Evolutionary conservation across 2,113 vertebrate genomes (phyloP), one percentile per base, ranked within the genome.

Genomic region (Aspiorhynchus laticeps): DNA sequence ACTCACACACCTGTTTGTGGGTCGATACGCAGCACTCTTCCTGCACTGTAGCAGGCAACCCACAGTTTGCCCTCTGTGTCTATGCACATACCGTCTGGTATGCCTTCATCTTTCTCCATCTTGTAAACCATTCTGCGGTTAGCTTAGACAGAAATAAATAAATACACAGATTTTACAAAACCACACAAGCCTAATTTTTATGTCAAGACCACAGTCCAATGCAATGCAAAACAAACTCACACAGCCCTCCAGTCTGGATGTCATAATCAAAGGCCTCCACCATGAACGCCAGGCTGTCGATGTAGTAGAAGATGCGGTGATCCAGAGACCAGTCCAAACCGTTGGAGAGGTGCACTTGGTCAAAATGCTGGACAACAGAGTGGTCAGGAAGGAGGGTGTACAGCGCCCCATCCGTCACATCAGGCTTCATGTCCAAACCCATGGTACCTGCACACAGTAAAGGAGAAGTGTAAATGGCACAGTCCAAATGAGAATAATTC

Each of bases 301-400:
- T 97, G 92, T 99, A 99, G 90, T 97, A 99, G 90, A 99, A 96
- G 7, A 91, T 96, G 85, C 80, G 96, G 88, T 96, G 95, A 90
- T 99, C 98, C 85, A 95, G 89, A 0, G 98, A 99, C 98, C 98
- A 99, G 85, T 98, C 98, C 92, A 99, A 87, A 19, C 98, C 98
- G 0, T 99, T 99, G 28, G 98, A 99, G 89, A 99, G 95, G 93
- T 97, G 95, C 93, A 99, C 97, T 91, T 96, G 93, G 87, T 95
- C 94, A 28, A 97, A 97, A 87, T 96, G 94, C 85, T 95, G 96
- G 90, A 96, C 89, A 21, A 96, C 95, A 0, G 94, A 94, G 90
- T 91, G 94, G 87, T 97, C 92, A 0, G 95, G 65, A 74, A 91
- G 92, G 24, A 97, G 95, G 0, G 93, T 93, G 59, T 95, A 97